phyloP scores from a whole-genome alignment of 2,113 vertebrate genomes.

The Phodopus roborovskii region DNA sequence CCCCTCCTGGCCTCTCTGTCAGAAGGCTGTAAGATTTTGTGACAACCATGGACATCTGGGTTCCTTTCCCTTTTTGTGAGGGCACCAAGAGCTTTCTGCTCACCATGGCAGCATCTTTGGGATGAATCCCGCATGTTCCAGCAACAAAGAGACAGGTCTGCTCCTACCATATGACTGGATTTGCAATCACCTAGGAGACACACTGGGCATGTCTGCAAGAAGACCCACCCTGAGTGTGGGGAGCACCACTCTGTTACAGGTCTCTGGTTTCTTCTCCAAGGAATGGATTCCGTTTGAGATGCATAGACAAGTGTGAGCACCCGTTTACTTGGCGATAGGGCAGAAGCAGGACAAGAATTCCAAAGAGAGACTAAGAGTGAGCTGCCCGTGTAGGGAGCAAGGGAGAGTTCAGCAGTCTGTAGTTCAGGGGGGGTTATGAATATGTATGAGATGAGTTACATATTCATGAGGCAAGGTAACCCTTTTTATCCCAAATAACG shows the following conservation, averaged over 20 bases:
- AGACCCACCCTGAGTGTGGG: neutral
- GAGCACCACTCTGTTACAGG: neutral
- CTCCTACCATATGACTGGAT: neutral
- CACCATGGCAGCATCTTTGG: neutral
- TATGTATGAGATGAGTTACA: neutral
- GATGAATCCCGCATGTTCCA: neutral
- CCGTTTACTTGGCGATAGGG: neutral
- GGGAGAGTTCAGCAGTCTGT: neutral
- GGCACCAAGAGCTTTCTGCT: neutral
- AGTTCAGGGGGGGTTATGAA: neutral
- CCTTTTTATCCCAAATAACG: neutral
- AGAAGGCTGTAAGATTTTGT: neutral
- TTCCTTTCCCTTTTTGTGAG: neutral
- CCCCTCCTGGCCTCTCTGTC: neutral
- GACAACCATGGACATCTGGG: neutral
- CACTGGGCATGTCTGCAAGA: neutral
- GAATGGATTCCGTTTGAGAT: neutral
- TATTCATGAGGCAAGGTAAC: neutral
- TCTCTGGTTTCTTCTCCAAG: neutral
- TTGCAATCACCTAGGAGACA: neutral
- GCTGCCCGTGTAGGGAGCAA: neutral
- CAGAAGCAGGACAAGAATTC: neutral
- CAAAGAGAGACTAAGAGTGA: neutral
- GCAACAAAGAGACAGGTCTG: neutral
- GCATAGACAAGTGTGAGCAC: neutral